Conservation (phyloP, 1,140 invertebrate species). For the Drosophila sp. region DNA sequence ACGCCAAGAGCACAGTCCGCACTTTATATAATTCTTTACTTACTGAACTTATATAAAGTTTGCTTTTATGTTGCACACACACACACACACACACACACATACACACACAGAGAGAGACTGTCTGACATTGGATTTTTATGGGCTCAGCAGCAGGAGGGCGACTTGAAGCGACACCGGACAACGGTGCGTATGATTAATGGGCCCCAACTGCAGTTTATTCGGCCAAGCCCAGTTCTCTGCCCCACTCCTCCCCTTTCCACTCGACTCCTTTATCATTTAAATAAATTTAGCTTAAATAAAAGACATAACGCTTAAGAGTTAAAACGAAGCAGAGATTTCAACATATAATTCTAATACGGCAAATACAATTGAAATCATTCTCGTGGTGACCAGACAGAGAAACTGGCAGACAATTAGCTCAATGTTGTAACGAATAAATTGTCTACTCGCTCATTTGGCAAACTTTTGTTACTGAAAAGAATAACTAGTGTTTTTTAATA, state of each 20-base stretch:
- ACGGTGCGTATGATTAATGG: constrained; percentile 56
- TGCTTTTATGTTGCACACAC: constrained; percentile 13
- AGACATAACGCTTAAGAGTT: constrained; percentile 3
- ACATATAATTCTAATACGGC: too few species aligned
- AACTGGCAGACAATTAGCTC: too few species aligned
- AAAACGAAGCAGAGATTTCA: neutral
- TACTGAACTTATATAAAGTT: constrained; percentile 57
- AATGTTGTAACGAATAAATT: too few species aligned
- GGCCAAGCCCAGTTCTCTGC: neutral
- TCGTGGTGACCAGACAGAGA: too few species aligned
- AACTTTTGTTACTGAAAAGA: neutral
- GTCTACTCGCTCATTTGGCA: too few species aligned
- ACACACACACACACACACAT: neutral
- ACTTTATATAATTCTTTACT: constrained; percentile 62
- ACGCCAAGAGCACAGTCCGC: constrained; percentile 41
- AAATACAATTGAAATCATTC: too few species aligned
- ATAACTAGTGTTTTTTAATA: neutral
- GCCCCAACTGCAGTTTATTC: constrained; percentile 8
- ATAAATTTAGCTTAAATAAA: constrained; percentile 23
- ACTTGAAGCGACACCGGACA: constrained; percentile 37
- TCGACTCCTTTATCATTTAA: constrained; percentile 5
- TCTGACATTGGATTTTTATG: constrained; percentile 35
- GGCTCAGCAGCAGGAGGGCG: constrained; percentile 12
- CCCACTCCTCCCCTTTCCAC: neutral
- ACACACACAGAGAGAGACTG: constrained; percentile 1